These are phyloP conservation scores for Acipenser oxyrinchus DNA, from an alignment of 2,797 vertebrate genomes.

Conservation along the genomic window DNA sequence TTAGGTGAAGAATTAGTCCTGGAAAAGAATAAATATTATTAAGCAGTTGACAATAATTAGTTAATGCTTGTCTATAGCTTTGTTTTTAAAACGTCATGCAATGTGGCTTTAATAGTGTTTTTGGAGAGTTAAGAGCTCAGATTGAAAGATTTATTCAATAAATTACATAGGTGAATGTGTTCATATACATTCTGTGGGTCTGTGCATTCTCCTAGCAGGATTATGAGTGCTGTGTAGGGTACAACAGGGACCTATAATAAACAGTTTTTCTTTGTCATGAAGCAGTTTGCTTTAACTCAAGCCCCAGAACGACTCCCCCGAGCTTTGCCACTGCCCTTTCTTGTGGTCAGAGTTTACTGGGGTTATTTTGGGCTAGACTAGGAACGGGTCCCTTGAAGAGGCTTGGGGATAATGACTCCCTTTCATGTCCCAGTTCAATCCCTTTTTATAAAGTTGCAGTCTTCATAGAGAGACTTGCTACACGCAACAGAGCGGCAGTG, in stretches of 20 bases:
- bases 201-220: neutral
- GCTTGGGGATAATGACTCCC: constrained; percentile 23
- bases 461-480: constrained; percentile 18
- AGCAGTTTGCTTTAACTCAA: neutral
- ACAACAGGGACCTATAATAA: neutral
- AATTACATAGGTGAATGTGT: neutral
- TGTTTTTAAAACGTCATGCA: neutral
- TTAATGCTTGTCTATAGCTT: neutral
- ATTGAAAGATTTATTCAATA: neutral
- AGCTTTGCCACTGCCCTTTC: constrained; percentile 20
- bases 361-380: constrained; percentile 32
- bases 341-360: constrained; percentile 30
- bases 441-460: constrained; percentile 23
- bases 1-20: too few species aligned
- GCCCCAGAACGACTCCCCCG: neutral
- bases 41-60: too few species aligned
- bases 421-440: constrained; percentile 23
- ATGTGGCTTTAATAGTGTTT: neutral
- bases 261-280: neutral
- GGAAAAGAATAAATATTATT: too few species aligned
- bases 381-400: constrained; percentile 4
- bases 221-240: neutral
- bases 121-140: neutral
- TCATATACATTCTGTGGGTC: neutral
- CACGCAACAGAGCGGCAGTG: constrained; percentile 3